Evolutionary conservation across 2,888 invertebrate genomes (phyloP), one percentile per base, ranked within the genome.

Genomic region (Eulithis prunata): DNA sequence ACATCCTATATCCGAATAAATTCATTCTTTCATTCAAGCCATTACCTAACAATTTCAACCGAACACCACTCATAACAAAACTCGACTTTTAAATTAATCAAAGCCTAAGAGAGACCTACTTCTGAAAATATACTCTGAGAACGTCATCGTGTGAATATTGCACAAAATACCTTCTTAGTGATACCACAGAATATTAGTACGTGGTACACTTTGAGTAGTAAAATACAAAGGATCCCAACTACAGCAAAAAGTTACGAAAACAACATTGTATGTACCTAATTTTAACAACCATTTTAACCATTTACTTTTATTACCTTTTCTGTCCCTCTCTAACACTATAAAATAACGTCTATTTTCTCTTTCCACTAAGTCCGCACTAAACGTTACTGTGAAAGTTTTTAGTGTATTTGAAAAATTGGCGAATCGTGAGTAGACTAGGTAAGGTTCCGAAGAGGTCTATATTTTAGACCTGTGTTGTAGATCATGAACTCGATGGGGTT

Each of bases 321-420:
- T 63, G 64, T 79, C 79, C 60, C 74, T 73, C 57, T 79, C 76
- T 28, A 58, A 56, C 73, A 46, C 13, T 36, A n/a, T 57, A 63
- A 55, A 73, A 74, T 71, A 66, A 67, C 63, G 65, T 71, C 70
- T 64, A 63, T 71, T 70, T 64, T 79, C 77, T 71, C 71, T 64
- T 66, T 76, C 74, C 61, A 61, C 68, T 65, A 67, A 79, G 71
- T 73, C 71, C 64, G 72, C 71, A 73, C 72, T 75, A 75, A 79
- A 79, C 68, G 75, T 69, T 75, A 75, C 74, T 73, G 74, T 77
- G 73, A 75, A 84, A 85, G 78, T 82, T 83, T 84, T 84, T 82
- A 84, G 75, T 78, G 71, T 76, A 74, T 77, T 76, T 73, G 78
- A 80, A 84, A 82, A 81, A 82, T 64, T 67, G 71, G 67, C 62